Evolutionary conservation across 64 coral and sea anemone species (phyloP), one percentile per base, ranked within the genome.

Genomic region (Astreopora myriophthalma): DNA sequence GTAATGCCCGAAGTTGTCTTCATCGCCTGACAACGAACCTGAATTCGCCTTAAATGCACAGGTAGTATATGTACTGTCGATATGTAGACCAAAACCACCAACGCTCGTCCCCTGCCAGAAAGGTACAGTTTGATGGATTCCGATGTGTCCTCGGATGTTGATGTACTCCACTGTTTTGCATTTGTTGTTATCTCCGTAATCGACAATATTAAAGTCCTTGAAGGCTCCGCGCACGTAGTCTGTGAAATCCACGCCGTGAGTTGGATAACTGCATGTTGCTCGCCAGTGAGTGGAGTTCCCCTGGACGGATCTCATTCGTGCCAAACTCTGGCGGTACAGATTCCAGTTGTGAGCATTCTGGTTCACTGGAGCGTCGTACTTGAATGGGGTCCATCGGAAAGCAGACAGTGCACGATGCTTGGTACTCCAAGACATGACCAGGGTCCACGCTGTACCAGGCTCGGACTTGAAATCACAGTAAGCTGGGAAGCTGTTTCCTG

Each of bases 381-480:
- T n/a, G 27, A 64, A 80, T 11, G 75, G 49, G n/a, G 17, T 33
- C 19, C 20, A 80, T 5, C 16, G 33, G 36, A 79, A 90, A 2
- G 73, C 24, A 0, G 24, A 14, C 19, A 80, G 35, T 34, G n/a
- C 88, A 46, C 6, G 24, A 13, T 88, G 73, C 33, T 38, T 26
- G 1, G 11, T 72, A 0, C 23, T 48, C 65, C 65, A 73, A n/a
- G 86, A 88, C 46, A 73, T 69, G 8, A 88, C 33, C 29, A 88
- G 49, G 1, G 88, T 90, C 88, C 88, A 90, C 11, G 73, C 72
- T 60, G 57, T 77, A 17, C 88, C 74, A 1, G 51, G 49, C 37
- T 90, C 88, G 16, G 74, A 66, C 7, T 60, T 90, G 73, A 90
- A 40, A 48, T 90, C 88, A 39, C 88, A 78, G 75, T 80, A 90